Base-by-base conservation (phyloP, 1,140 invertebrate genomes). In the Drosophila grimshawi region DNA sequence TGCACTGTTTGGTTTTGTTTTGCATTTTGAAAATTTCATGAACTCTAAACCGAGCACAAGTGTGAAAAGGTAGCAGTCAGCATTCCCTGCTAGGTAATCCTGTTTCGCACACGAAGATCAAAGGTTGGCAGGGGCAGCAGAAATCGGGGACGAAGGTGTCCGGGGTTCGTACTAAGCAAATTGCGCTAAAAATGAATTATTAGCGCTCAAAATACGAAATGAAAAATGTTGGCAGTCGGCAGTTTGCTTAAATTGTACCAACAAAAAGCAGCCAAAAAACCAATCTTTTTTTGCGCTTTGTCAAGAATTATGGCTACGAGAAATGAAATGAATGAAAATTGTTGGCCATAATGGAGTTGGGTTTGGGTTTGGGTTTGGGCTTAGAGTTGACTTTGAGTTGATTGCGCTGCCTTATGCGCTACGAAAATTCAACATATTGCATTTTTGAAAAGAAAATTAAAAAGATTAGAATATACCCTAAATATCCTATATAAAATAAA, bases 131-230 rank as follows among this genome's bases (percentile, higher is more conserved):
- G 35, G 10, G 48, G 30, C 6, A 4, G 10, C 2, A 30, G 10
- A 29, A 56, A 2, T 32, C 0, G 10, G 8, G 30, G 30, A 5
- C 3, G 6, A 5, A 4, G 8, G 5, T 43, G 39, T 8, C 3
- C n/a, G 10, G 39, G 37, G 10, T 46, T 3, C 10, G 45, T 52
- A 35, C 79, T 77, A 82, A 88, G 83, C 77, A 89, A 88, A 89
- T 83, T 88, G 80, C 67, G 80, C 85, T 55, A 78, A 88, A 83
- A 83, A 88, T 88, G 83, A 88, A 88, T 89, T 88, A 88, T 88
- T 88, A 83, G 76, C 80, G 80, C 77, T 88, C 69, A 68, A 83
- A 76, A 55, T 64, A 68, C 37, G 49, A 79, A 68, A 76, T 61
- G 67, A 70, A 76, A 71, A 76, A 86, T 80, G 80, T 80, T 86